Percentiles rank a stretch among this genome's conserved stretches.
These are phyloP conservation scores for Lithophane semibrunnea DNA, from an alignment of 2,888 invertebrate species.

Conservation along the genomic window DNA sequence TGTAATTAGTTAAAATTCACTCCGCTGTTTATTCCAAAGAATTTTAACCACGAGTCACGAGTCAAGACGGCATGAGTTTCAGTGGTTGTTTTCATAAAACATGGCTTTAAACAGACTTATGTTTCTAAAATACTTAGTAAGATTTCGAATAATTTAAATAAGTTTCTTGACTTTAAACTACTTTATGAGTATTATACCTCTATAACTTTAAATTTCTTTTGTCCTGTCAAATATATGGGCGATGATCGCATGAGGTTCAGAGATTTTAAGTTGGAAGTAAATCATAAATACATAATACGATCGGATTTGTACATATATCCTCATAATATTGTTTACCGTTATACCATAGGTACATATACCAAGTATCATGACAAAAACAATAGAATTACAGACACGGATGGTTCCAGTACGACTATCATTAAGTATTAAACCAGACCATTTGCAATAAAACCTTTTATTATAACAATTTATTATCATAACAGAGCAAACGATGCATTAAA, in stretches of 20 bases:
- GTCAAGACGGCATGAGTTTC: not conserved
- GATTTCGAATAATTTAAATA: too few species aligned
- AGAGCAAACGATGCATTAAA: constrained; percentile 49
- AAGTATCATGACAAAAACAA: not conserved
- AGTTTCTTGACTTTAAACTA: too few species aligned
- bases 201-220: too few species aligned
- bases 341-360: too few species aligned
- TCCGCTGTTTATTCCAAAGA: constrained; percentile 30
- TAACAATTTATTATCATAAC: constrained; percentile 52
- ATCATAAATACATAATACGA: not conserved
- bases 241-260: too few species aligned
- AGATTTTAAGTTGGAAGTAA: not conserved
- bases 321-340: not conserved
- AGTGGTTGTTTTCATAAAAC: constrained; percentile 38
- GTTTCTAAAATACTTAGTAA: not conserved
- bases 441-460: constrained; percentile 51
- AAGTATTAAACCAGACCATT: constrained; percentile 30
- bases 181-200: too few species aligned
- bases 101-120: constrained; percentile 6
- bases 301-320: not conserved
- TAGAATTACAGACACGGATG: not conserved
- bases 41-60: constrained; percentile 21
- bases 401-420: constrained; percentile 1
- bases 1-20: constrained; percentile 44
- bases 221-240: too few species aligned